Base-by-base conservation (phyloP, 2,888 invertebrate genomes). In the Zhengitettix transpicula region DNA sequence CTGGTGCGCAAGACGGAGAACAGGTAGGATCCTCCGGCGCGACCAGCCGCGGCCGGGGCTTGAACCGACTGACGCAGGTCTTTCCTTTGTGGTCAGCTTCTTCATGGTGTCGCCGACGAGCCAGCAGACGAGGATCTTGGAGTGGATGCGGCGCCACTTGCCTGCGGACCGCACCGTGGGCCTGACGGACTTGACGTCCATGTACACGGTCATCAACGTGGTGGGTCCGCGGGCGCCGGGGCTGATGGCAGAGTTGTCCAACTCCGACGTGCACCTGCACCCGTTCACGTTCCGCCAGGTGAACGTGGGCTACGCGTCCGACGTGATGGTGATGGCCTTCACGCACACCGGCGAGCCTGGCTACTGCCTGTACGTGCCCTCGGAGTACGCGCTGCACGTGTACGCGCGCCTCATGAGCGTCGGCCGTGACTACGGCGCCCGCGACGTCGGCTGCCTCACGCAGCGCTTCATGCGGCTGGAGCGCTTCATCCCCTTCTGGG, bases 81-180 rank as follows among this genome's bases (percentile, higher is more conserved):
- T n/a, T n/a, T n/a, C n/a, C n/a, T n/a, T 28, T 28, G 28, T 28
- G 28, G 7, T 62, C 68, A 82, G 82, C 66, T 86, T 79, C 68
- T 84, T 86, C 69, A 84, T 88, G 80, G 83, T 89, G n/a, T 85
- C 85, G 1, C 87, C 87, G 2, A 85, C 87, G 2, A 82, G 82
- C 61, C 87, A 87, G 69, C 86, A 88, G 73, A 85, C 85, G 0
- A 75, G 85, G 17, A 80, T 83, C 52, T 80, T 78, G 66, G 80
- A 83, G 65, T 87, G 87, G 87, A 79, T 88, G 75, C 69, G 70
- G 52, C 72, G 81, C 52, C 81, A 86, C 71, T 73, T 83, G 62
- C 83, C 83, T 9, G 65, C 69, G 40, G 78, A 81, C 66, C 78
- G 80, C 52, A 76, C 81, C 1, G 80, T 85, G 10, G 77, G 78